Percentiles rank a stretch among this genome's conserved stretches.
Conservation (phyloP, 2,113 vertebrate genomes). For the Polypterus bichir region DNA sequence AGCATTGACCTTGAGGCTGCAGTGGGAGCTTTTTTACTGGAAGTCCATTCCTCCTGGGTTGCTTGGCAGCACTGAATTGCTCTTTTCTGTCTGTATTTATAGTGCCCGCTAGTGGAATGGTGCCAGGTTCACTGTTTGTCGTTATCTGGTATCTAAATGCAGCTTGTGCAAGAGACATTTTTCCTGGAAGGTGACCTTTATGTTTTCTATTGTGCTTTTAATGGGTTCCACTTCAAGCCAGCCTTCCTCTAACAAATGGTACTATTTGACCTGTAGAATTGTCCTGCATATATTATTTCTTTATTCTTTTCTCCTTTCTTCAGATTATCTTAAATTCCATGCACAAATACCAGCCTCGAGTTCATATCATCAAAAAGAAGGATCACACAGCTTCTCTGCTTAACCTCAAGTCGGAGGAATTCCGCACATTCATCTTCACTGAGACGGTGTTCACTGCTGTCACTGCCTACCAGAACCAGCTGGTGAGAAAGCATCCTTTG, state of each 20-base stretch:
- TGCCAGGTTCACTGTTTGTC: too few species aligned
- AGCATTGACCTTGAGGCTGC: too few species aligned
- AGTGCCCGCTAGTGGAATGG: too few species aligned
- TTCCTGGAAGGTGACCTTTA: too few species aligned
- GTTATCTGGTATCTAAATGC: too few species aligned
- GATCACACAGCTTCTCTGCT: slow-evolving; percentile 92
- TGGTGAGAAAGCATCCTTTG: slow-evolving; percentile 56
- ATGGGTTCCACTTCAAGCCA: too few species aligned
- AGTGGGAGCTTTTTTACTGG: too few species aligned
- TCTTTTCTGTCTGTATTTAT: too few species aligned
- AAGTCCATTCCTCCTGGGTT: too few species aligned
- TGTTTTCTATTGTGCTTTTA: too few species aligned
- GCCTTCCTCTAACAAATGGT: not conserved
- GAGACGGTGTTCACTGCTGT: slow-evolving; percentile 96
- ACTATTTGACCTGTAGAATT: not conserved
- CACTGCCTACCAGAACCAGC: slow-evolving; percentile 94
- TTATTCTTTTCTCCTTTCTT: slow-evolving; percentile 4
- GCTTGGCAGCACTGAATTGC: too few species aligned
- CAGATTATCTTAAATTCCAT: slow-evolving; percentile 98
- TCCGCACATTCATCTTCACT: slow-evolving; percentile 89
- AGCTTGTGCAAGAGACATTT: too few species aligned
- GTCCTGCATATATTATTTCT: not conserved
- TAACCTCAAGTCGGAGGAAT: slow-evolving; percentile 95
- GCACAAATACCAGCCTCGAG: slow-evolving; percentile 97
- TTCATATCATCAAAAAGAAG: slow-evolving; percentile 98